Conservation (phyloP, 2,113 vertebrate species). For the Orthonyx spaldingii region DNA sequence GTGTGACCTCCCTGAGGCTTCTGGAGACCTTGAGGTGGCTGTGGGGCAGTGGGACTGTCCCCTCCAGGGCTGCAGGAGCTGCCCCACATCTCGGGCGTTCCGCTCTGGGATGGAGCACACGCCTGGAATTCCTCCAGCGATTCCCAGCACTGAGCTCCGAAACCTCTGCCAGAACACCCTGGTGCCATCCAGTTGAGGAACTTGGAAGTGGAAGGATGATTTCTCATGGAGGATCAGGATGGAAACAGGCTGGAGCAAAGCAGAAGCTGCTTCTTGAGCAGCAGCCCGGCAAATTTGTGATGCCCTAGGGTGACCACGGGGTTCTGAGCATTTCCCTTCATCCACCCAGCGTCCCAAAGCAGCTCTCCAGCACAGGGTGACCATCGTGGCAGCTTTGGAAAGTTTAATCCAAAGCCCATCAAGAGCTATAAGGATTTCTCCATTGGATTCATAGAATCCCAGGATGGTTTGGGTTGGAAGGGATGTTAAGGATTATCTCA, state of each 20-base stretch:
- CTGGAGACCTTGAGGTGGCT: neutral
- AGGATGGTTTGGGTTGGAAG: no score
- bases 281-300: rapidly evolving
- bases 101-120: neutral
- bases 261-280: neutral
- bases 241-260: neutral
- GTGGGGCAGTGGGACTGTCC: neutral
- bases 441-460: rapidly evolving
- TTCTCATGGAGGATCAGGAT: rapidly evolving
- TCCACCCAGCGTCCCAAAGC: neutral
- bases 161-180: no score
- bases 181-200: rapidly evolving
- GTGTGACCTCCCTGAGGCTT: rapidly evolving
- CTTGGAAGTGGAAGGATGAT: rapidly evolving
- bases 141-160: rapidly evolving
- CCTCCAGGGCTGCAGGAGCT: neutral
- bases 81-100: rapidly evolving
- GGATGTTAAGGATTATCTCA: neutral
- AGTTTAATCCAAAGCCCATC: neutral
- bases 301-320: rapidly evolving
- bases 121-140: neutral
- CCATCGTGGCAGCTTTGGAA: neutral
- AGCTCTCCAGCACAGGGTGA: neutral
- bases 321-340: rapidly evolving
- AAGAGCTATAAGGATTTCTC: rapidly evolving